A percentile compares a stretch with the other conserved stretches of the same genome.
Conservation (phyloP, 2,888 invertebrate species). For the Acronicta alni region DNA sequence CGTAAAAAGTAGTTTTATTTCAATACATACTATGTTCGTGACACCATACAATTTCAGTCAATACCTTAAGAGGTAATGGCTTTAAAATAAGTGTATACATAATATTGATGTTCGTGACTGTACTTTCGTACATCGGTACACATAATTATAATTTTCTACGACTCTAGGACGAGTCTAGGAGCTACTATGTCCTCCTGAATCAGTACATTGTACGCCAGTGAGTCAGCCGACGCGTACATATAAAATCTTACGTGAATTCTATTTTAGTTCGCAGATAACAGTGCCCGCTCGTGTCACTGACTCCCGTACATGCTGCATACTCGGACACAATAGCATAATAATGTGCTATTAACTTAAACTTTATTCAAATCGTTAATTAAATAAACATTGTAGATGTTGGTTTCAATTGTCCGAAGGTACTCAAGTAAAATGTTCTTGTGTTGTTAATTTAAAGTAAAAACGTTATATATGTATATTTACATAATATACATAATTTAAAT, state of each 20-base stretch:
- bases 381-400: constrained; percentile 26
- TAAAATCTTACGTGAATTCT: constrained; percentile 64
- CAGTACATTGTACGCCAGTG: constrained; percentile 48
- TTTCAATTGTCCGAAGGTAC: constrained; percentile 4
- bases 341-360: constrained; percentile 31
- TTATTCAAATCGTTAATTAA: constrained; percentile 39
- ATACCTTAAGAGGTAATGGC: too few species aligned
- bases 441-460: too few species aligned
- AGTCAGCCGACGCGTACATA: constrained; percentile 58
- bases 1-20: too few species aligned
- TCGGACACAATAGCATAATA: constrained; percentile 45
- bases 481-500: too few species aligned
- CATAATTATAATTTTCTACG: constrained; percentile 6
- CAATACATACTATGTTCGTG: too few species aligned
- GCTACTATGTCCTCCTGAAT: constrained; percentile 31
- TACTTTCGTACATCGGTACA: too few species aligned
- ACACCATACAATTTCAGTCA: too few species aligned
- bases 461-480: too few species aligned
- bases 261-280: constrained; percentile 66
- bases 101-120: too few species aligned
- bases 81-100: too few species aligned
- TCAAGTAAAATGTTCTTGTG: constrained; percentile 5
- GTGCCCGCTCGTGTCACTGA: constrained; percentile 62
- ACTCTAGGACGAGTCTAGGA: too few species aligned
- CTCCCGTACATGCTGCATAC: constrained; percentile 46